These are phyloP conservation scores for Palloptera scutellata DNA, from an alignment of 2,888 invertebrate species.

Conservation along the genomic window DNA sequence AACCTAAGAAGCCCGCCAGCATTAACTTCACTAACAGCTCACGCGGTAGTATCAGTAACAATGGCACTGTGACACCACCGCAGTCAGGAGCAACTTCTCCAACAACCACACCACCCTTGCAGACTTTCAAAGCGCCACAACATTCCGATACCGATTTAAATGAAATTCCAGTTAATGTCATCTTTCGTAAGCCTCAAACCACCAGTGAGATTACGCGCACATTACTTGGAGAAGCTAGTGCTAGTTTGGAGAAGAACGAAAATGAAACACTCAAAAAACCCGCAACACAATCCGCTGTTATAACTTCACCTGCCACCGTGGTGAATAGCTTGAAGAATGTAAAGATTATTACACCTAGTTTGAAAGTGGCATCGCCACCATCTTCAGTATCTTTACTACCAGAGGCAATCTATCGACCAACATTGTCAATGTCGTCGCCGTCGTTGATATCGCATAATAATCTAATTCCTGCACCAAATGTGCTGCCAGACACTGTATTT, in stretches of 20 bases:
- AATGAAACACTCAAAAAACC: no score
- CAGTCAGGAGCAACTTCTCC: conserved; percentile 33
- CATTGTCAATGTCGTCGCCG: conserved; percentile 14
- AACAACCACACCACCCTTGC: conserved; percentile 51
- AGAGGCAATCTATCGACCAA: background rate
- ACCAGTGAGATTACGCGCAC: conserved; percentile 25
- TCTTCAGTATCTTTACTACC: background rate
- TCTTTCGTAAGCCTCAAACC: conserved; percentile 53
- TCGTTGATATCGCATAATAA: conserved; percentile 10
- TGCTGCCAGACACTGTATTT: conserved; percentile 21
- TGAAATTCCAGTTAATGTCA: conserved; percentile 63
- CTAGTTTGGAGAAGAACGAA: background rate
- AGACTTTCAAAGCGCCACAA: conserved; percentile 47
- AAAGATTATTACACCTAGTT: conserved; percentile 31
- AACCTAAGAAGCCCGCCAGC: conserved; percentile 48
- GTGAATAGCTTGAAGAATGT: conserved; percentile 25
- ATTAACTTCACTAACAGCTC: conserved; percentile 33
- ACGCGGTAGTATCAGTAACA: background rate
- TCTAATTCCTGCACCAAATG: conserved; percentile 8
- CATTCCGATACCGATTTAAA: conserved; percentile 61
- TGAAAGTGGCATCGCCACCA: conserved; percentile 16
- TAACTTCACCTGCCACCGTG: background rate
- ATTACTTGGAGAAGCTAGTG: conserved; percentile 6
- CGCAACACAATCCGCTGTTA: background rate
- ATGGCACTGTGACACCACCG: conserved; percentile 16